Evolutionary conservation across 1,140 invertebrate species (phyloP), one percentile per base, ranked within the genome.

Genomic region (Bombus polaris): DNA sequence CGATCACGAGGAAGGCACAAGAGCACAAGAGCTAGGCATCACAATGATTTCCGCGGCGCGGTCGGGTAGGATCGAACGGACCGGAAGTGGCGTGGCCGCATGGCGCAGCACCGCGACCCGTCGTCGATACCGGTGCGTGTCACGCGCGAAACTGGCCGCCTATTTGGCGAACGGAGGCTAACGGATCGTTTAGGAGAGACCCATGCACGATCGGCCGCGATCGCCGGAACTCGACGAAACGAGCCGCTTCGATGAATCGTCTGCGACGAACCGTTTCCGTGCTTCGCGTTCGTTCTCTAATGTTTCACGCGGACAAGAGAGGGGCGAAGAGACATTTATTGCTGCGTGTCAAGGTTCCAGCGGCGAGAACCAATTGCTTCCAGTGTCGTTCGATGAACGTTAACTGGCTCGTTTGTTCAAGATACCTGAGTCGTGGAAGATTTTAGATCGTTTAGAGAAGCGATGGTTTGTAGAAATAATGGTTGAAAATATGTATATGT

Each of bases 61-160:
- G 44, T 81, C 80, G 53, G 15, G 39, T 8, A 42, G 15, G 70
- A 88, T 90, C 89, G 88, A 81, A 70, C 37, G 81, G 78, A 88
- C 88, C 89, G 89, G 88, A 88, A 90, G 79, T 81, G 86, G 72
- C 87, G 79, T 87, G 85, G 87, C 90, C 89, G 91, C 93, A 93
- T 93, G 83, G 91, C 88, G 92, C 92, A 91, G 91, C 93, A 86
- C 42, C 72, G 47, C 71, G 74, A 42, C n/a, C 37, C 28, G 39
- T 37, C 37, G 74, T 37, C 44, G 18, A 66, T 44, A 62, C 81
- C 77, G 85, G 42, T 74, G 68, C 72, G 81, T 73, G 74, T 62
- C 59, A 81, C 70, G 57, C 72, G 84, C 47, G 47, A 28, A 37
- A 74, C 71, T 82, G 79, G 35, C 57, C 42, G 70, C 68, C 68